Conservation (phyloP, 2,113 vertebrate species). For the Nerophis ophidion region DNA sequence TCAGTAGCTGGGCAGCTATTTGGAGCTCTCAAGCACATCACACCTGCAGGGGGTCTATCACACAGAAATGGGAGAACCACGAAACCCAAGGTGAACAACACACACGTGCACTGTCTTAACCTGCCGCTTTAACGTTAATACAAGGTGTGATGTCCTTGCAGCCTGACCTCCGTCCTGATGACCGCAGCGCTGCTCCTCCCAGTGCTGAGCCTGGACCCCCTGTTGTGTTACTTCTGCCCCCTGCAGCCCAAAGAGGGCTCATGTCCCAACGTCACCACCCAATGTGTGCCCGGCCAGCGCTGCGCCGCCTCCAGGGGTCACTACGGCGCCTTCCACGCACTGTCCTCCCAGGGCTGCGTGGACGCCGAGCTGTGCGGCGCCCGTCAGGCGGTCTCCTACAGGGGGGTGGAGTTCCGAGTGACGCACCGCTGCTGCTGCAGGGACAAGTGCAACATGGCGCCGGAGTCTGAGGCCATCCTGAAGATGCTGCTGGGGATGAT, state of each 20-base stretch:
- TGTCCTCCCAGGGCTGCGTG: slow-evolving; percentile 63
- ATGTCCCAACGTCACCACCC: slow-evolving; percentile 39
- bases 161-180: slow-evolving; percentile 23
- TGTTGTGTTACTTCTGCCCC: slow-evolving; percentile 58
- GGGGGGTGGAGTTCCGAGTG: slow-evolving; percentile 40
- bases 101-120: not conserved
- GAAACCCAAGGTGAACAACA: slow-evolving; percentile 37
- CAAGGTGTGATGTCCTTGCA: not conserved
- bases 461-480: not conserved
- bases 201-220: slow-evolving; percentile 10
- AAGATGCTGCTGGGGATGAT: slow-evolving; percentile 32
- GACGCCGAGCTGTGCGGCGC: slow-evolving; percentile 41
- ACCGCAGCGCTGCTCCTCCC: slow-evolving; percentile 20
- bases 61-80: slow-evolving; percentile 30
- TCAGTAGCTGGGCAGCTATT: slow-evolving; percentile 20
- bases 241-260: slow-evolving; percentile 35
- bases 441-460: slow-evolving; percentile 45
- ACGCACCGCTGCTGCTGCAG: slow-evolving; percentile 59
- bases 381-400: slow-evolving; percentile 5
- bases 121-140: not conserved
- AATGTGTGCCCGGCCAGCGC: slow-evolving; percentile 45
- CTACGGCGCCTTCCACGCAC: slow-evolving; percentile 36
- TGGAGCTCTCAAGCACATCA: slow-evolving; percentile 1
- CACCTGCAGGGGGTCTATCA: accelerated
- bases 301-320: slow-evolving; percentile 49